Evolutionary conservation across 2,888 invertebrate genomes (phyloP).

Genomic region (Diarsia mendica): DNA sequence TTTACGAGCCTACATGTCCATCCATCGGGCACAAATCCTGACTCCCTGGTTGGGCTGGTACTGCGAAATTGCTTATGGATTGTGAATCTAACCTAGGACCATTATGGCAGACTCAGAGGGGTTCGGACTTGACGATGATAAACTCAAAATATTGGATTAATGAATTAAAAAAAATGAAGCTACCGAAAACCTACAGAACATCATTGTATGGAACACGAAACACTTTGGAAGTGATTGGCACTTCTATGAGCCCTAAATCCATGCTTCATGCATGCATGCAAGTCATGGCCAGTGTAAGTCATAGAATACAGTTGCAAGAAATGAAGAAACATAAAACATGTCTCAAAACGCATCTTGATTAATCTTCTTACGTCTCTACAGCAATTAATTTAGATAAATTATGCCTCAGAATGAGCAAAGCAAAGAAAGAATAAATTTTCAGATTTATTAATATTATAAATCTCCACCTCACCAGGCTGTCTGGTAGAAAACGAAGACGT

Average conservation of each 20-base stretch:
- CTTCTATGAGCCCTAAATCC: not conserved
- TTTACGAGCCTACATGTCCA: too few relatives aligned
- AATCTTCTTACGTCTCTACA: not conserved
- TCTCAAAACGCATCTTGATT: not conserved
- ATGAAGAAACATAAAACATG: not conserved
- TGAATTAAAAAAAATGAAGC: too few relatives aligned
- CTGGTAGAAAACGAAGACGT: constrained; percentile 27
- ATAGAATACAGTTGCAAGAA: not conserved
- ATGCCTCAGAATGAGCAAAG: not conserved
- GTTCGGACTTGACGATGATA: too few relatives aligned
- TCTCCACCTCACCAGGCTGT: constrained; percentile 17
- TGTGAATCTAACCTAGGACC: too few relatives aligned
- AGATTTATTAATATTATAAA: constrained; percentile 4
- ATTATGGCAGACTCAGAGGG: too few relatives aligned
- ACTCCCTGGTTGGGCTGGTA: too few relatives aligned
- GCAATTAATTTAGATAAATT: not conserved
- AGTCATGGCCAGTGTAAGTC: not conserved
- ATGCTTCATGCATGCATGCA: not conserved
- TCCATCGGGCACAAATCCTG: too few relatives aligned
- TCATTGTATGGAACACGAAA: not conserved
- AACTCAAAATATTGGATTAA: too few relatives aligned
- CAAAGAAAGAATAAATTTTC: too few relatives aligned
- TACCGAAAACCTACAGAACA: too few relatives aligned
- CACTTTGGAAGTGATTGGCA: too few relatives aligned
- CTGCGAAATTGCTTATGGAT: too few relatives aligned